Evolutionary conservation across 2,888 invertebrate genomes (phyloP), one percentile per base, ranked within the genome.

Genomic region (Globia sparganii): DNA sequence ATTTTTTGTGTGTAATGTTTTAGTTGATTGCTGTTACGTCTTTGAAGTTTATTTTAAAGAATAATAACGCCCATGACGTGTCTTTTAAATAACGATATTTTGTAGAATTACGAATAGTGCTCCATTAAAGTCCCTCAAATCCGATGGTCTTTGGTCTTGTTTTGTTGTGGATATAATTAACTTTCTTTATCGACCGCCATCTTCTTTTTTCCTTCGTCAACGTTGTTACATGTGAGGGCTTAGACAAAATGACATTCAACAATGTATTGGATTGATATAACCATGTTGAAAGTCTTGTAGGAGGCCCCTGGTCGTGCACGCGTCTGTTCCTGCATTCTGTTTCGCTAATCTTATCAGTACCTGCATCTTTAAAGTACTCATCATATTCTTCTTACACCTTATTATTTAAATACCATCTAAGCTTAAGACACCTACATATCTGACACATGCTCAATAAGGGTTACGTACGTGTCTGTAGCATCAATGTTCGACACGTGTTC

Each of bases 401-500:
- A 62, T 77, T 62, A 65, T 72, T 65, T 58, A 69, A 37, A 70
- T 61, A 21, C n/a, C 9, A 49, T 1, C 25, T 64, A 13, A 34
- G 62, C 18, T 58, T 46, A 66, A n/a, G n/a, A 40, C 70, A 73
- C 62, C 53, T 62, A 62, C 61, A 69, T 58, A 69, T 70, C 58
- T 21, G 49, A 40, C 28, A 78, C 2, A 28, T 31, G 56, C 85
- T 78, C 31, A 70, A 72, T 81, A 84, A 65, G 85, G 85, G 66
- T 53, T 56, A 13, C n/a, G 78, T 75, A 85, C 83, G 83, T 84
- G 83, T 49, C n/a, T 15, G 34, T 40, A 37, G 37, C 78, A 40
- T 58, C 61, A 84, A 84, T 74, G 58, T 25, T 1, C 15, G 49
- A 81, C 85, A 85, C 78, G 78, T 85, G 84, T 84, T 18, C 6